A percentile compares a stretch with the other conserved stretches of the same genome.
phyloP scores from a whole-genome alignment of 2,888 invertebrate species.

The Lasius fuliginosus region DNA sequence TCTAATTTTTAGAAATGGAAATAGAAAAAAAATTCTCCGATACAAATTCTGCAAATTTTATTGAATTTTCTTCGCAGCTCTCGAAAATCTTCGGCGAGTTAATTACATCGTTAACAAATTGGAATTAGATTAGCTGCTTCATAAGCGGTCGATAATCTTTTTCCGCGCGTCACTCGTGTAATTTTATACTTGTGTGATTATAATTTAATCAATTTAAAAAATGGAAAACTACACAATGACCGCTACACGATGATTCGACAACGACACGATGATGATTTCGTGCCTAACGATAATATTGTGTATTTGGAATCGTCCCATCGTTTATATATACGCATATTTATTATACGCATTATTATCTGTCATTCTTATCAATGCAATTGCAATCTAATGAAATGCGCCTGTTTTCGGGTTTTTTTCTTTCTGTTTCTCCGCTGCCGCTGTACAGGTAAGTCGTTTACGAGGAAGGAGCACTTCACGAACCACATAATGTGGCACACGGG shows the following conservation, averaged over 20 bases:
- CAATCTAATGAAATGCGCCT: slow-evolving; percentile 60
- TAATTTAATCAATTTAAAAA: slow-evolving; percentile 2
- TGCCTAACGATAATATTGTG: slow-evolving; percentile 1
- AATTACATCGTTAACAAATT: not conserved
- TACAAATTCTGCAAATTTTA: not conserved
- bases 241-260: not conserved
- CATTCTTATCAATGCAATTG: slow-evolving; percentile 8
- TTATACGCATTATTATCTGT: not conserved
- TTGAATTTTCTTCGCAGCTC: not conserved
- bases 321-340: not conserved
- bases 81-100: not conserved
- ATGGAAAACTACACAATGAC: not conserved
- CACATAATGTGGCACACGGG: slow-evolving; percentile 96
- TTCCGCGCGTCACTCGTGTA: not conserved
- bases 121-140: not conserved
- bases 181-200: not conserved
- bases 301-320: slow-evolving; percentile 66
- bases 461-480: slow-evolving; percentile 96
- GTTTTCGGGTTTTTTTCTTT: slow-evolving; percentile 60
- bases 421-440: slow-evolving; percentile 76
- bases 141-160: not conserved
- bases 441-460: slow-evolving; percentile 92
- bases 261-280: not conserved
- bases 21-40: not conserved
- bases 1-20: slow-evolving; percentile 13